Conservation (phyloP, 2,797 vertebrate species). For the Sylvilagus floridanus region DNA sequence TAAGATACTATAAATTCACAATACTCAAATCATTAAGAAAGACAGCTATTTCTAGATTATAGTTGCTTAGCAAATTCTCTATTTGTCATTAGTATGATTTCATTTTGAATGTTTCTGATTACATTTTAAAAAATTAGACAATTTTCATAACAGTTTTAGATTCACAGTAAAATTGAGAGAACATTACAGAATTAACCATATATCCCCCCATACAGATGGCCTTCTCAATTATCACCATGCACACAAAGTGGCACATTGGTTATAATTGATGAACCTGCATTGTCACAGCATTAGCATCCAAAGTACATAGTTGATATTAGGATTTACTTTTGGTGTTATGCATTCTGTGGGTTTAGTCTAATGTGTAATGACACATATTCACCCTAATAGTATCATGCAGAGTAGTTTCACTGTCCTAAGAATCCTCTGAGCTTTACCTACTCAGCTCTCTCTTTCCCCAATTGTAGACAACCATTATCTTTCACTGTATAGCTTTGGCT, state of each 20-base stretch:
- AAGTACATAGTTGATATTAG: neutral
- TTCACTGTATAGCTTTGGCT: neutral
- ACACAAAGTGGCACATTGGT: neutral
- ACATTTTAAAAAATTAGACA: neutral
- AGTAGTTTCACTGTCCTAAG: neutral
- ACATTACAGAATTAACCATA: neutral
- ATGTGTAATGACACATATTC: neutral
- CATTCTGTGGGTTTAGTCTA: neutral
- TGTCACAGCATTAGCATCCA: neutral
- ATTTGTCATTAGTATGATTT: neutral
- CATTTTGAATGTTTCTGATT: neutral
- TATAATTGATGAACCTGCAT: neutral
- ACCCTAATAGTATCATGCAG: neutral
- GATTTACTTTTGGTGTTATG: neutral
- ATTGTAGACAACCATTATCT: neutral
- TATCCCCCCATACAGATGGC: neutral
- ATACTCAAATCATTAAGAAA: slow-evolving; percentile 13
- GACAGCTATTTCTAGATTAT: neutral
- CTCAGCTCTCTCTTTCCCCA: neutral
- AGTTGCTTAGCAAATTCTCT: neutral
- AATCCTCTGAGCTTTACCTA: neutral
- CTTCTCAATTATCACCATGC: neutral
- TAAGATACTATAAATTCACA: slow-evolving; percentile 33
- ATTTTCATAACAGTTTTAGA: neutral
- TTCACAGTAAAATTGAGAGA: neutral